Evolutionary conservation across 2,113 vertebrate species (phyloP).

Genomic region (Chaetodon trifascialis): DNA sequence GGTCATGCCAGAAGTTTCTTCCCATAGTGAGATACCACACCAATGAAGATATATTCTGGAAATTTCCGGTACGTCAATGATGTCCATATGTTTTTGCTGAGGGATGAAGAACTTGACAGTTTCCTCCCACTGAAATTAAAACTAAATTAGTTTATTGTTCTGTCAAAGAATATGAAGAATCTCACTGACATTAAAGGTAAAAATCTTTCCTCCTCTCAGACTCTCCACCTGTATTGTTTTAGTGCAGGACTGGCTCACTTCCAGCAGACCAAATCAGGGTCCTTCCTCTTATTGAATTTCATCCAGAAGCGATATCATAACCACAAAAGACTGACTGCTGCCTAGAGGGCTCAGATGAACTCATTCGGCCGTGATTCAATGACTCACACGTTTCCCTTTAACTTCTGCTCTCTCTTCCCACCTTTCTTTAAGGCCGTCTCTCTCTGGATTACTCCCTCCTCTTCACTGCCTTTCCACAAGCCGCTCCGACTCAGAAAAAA

Average conservation of each 20-base stretch:
- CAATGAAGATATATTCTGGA: too few species aligned
- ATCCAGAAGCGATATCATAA: constrained; percentile 88
- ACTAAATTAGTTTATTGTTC: not conserved
- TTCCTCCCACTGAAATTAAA: not conserved
- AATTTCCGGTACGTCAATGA: too few species aligned
- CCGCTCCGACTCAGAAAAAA: not conserved
- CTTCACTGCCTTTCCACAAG: not conserved
- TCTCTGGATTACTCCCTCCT: constrained; percentile 2
- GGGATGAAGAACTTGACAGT: too few species aligned
- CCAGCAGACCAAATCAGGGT: constrained; percentile 84
- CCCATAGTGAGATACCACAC: too few species aligned
- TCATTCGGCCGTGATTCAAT: constrained; percentile 81
- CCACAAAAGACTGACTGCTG: constrained; percentile 87
- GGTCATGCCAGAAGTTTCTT: too few species aligned
- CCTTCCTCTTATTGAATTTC: constrained; percentile 89
- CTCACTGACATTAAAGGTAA: not conserved
- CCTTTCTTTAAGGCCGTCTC: not conserved
- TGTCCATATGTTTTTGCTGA: too few species aligned
- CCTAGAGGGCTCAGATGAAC: constrained; percentile 85
- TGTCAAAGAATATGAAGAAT: too few species aligned
- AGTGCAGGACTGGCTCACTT: constrained; percentile 78
- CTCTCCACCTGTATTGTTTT: constrained; percentile 75
- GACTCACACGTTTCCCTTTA: constrained; percentile 39
- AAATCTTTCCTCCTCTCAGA: constrained; percentile 7
- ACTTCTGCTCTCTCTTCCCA: constrained; percentile 50